Percentiles rank a stretch among this genome's conserved stretches.
These are phyloP conservation scores for Drosophila tani DNA, from an alignment of 1,140 invertebrate species.

Conservation along the genomic window DNA sequence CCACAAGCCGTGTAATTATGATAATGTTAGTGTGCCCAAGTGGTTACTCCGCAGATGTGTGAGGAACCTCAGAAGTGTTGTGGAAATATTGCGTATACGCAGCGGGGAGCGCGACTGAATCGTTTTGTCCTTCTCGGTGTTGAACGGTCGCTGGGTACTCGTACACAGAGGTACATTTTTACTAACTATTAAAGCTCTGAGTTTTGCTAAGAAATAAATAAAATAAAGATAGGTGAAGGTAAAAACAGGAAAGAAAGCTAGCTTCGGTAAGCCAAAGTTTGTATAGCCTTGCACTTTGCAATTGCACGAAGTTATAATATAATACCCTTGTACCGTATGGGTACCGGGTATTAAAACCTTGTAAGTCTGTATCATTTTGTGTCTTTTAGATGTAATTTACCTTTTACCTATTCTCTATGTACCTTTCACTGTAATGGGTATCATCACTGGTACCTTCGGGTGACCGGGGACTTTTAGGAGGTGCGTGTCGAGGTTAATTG, in stretches of 20 bases:
- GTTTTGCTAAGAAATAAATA: neutral
- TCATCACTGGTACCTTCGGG: neutral
- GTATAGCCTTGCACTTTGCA: no score
- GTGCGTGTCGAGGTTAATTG: slow-evolving; percentile 73
- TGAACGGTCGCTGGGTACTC: neutral
- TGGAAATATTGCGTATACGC: slow-evolving; percentile 65
- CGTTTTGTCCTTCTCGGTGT: slow-evolving; percentile 46
- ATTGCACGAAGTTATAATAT: no score
- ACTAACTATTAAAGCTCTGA: neutral
- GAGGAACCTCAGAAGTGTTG: slow-evolving; percentile 38
- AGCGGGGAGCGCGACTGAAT: slow-evolving; percentile 36
- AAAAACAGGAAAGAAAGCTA: neutral
- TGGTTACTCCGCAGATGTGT: slow-evolving; percentile 52
- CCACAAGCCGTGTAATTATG: slow-evolving; percentile 71
- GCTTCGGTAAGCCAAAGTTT: no score
- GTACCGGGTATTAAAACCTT: no score
- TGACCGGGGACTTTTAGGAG: neutral
- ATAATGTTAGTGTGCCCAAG: slow-evolving; percentile 81
- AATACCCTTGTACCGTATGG: no score
- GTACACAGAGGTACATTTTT: neutral
- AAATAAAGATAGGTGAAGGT: neutral
- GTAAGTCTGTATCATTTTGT: no score
- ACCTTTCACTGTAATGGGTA: neutral
- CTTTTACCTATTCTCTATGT: neutral
- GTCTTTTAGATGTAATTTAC: neutral